Evolutionary conservation across 2,113 vertebrate species (phyloP), one percentile per base, ranked within the genome.

Genomic region (Protomyctophum bolini): DNA sequence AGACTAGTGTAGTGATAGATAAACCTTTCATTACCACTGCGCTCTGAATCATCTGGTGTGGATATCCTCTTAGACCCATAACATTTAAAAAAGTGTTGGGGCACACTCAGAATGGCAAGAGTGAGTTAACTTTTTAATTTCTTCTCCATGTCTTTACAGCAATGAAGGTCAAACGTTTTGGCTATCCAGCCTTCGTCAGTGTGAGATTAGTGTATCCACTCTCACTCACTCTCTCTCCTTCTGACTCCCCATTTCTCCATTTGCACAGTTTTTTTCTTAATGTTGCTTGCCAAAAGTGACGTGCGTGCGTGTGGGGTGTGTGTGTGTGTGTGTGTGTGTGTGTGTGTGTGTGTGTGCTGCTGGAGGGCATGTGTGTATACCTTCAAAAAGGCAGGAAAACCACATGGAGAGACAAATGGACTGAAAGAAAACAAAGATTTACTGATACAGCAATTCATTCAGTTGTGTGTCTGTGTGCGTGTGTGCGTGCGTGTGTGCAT

Each of bases 391-490:
- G 47, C 10, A 70, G 14, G 51, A 73, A 77, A 86, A 79, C 60
- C 52, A 50, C 2, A 10, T 41, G 33, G 8, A 0, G 11, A 86
- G 73, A 83, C 70, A 70, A 73, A 80, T 41, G 56, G 79, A 81
- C 84, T 77, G 55, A 61, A 77, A 73, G 67, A 87, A 84, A 86
- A 86, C 70, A 84, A 77, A 80, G 81, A 73, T 59, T 80, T 84
- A 82, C 83, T 88, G 85, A 84, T 84, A 80, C 76, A 64, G 77
- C 75, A 77, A 82, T 84, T 68, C 78, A 68, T 60, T 78, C 60
- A 69, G 65, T 58, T 15, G 54, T 56, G 12, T 56, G 11, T 56
- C 5, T 56, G 54, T 15, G 54, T 56, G 54, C 7, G 55, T 15
- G 12, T 21, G n/a, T 41, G 33, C 5, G 33, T 41, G 33, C 33